Base-by-base conservation (phyloP, 2,797 vertebrate species). In the Toxotes lorentzi region DNA sequence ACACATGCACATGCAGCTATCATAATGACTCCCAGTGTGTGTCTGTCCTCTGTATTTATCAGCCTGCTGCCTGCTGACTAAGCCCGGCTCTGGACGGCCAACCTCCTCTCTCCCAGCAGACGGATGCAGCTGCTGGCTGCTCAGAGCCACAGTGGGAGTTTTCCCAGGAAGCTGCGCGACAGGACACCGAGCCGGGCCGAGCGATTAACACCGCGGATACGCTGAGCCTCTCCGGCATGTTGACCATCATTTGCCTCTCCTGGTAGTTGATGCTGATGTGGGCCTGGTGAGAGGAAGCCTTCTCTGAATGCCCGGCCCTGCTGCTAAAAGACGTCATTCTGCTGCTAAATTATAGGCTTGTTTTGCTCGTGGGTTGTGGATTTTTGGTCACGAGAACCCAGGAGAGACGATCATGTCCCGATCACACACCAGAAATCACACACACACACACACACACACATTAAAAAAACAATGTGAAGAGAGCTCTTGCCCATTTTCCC, bases 81-180 rank as follows among this genome's bases (percentile, higher is more conserved):
- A 69, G n/a, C 34, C 32, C 13, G 0, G 14, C 24, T 41, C 60
- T 53, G 63, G 68, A 71, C 23, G 23, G 43, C 57, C 60, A 23
- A 47, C 67, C 75, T 61, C 68, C 53, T 54, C 21, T 61, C 30
- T 64, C 27, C 53, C 62, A 1, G 30, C 82, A 71, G 83, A 78
- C 7, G 35, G 77, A 77, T 79, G 84, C 88, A 91, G 89, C 91
- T 90, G 89, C 76, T 7, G 68, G 73, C 78, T 81, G 75, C 60
- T 88, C 59, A 14, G 70, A 45, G n/a, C 40, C 84, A 56, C 81
- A 75, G 87, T 74, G 84, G 84, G 83, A 86, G 90, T 81, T 73
- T 82, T 70, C 62, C 35, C 56, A 83, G 87, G 89, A 91, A 79
- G 73, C 59, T 0, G 43, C 83, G 3, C 77, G 14, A 76, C 48